Evolutionary conservation across 2,113 vertebrate species (phyloP), one percentile per base, ranked within the genome.

Genomic region (Symphodus melops): DNA sequence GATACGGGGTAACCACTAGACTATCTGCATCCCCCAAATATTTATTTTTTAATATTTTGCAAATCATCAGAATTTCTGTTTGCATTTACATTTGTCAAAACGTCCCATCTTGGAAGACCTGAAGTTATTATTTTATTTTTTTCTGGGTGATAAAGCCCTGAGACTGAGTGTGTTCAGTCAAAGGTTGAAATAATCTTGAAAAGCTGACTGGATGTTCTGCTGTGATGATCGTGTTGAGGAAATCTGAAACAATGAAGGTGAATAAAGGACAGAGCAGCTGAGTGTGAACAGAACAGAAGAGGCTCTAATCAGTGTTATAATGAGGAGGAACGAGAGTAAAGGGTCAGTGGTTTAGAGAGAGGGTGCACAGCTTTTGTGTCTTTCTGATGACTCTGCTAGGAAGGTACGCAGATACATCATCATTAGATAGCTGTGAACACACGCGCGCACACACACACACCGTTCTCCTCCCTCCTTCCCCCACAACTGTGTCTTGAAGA

Each of bases 401-500:
- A 88, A 16, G 80, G 76, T 67, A 66, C 61, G 70, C 57, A 86
- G 71, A 86, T 87, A 84, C 62, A 87, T 86, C 82, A 88, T 89
- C 79, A 90, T 92, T 89, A 85, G 64, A 75, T 63, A 68, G 44
- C 33, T 51, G 42, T 28, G 69, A 46, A 65, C 70, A 68, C 49
- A n/a, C n/a, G n/a, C n/a, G n/a, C n/a, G 80, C 56, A 60, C 64
- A 36, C 75, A 57, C 55, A 52, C 39, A 73, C 28, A 62, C 44
- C 19, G 44, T 61, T 12, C 17, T 17, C 16, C 39, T 8, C 25
- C 20, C 63, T 69, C n/a, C 8, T 33, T 17, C 23, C 23, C 61
- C 70, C 60, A 42, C 70, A 85, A 70, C 69, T 61, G 66, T 89
- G 71, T 86, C 76, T 72, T 42, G 28, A 88, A 83, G 83, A 91